Evolutionary conservation across 2,888 invertebrate genomes (phyloP).

Genomic region (Diadegma fenestrale): DNA sequence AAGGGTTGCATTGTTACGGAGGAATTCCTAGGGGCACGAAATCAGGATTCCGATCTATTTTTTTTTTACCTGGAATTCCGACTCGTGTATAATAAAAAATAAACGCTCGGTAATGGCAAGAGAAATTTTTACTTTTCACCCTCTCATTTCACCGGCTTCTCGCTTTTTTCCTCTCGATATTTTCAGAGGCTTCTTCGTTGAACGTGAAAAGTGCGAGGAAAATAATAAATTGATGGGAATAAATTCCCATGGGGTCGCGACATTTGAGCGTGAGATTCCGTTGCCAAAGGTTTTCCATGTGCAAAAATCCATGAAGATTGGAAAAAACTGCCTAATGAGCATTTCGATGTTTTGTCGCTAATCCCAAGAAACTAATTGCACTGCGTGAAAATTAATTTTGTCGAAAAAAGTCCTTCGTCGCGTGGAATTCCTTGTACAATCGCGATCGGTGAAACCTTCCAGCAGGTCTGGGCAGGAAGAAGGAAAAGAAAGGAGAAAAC

Average conservation of each 20-base stretch:
- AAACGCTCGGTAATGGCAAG: constrained; percentile 45
- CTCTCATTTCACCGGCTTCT: constrained; percentile 46
- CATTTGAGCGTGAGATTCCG: background rate
- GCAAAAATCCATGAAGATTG: no score
- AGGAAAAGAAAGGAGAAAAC: constrained; percentile 29
- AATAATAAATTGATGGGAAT: background rate
- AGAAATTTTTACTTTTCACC: constrained; percentile 44
- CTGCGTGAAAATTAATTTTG: background rate
- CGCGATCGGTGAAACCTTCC: constrained; percentile 32
- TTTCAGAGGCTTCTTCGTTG: constrained; percentile 3
- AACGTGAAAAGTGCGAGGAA: constrained; percentile 7
- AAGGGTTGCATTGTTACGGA: constrained; percentile 11
- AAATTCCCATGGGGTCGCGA: background rate
- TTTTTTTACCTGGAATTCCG: constrained; percentile 48
- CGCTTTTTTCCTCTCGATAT: constrained; percentile 19
- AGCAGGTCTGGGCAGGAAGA: background rate
- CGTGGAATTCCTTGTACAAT: background rate
- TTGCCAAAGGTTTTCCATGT: no score
- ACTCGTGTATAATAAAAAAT: constrained; percentile 31
- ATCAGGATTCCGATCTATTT: constrained; percentile 31
- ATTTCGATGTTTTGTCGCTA: background rate
- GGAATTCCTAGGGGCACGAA: constrained; percentile 40
- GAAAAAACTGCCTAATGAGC: background rate
- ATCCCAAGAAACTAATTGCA: background rate
- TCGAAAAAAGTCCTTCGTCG: background rate